These are phyloP conservation scores for Acanthurus lineatus DNA, from an alignment of 2,797 vertebrate genomes.

Conservation along the genomic window DNA sequence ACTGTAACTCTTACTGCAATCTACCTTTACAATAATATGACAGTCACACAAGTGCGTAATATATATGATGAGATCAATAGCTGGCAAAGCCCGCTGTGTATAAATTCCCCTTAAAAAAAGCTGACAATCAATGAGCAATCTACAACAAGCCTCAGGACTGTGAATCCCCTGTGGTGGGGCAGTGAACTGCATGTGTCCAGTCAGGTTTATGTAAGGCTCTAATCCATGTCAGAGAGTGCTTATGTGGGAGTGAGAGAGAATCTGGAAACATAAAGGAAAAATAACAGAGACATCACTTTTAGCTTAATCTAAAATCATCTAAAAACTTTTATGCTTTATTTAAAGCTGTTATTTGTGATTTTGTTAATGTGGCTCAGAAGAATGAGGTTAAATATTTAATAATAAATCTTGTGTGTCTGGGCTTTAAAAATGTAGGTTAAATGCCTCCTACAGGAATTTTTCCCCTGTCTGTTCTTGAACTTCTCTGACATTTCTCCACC, in stretches of 20 bases:
- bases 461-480: slow-evolving; percentile 17
- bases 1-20: slow-evolving; percentile 44
- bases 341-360: neutral
- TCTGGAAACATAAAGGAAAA: neutral
- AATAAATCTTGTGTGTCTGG: neutral
- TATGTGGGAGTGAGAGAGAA: slow-evolving; percentile 1
- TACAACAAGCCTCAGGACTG: slow-evolving; percentile 45
- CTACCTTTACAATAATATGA: slow-evolving; percentile 48
- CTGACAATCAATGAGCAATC: slow-evolving; percentile 62
- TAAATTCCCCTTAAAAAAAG: slow-evolving; percentile 44
- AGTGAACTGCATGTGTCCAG: slow-evolving; percentile 28
- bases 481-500: slow-evolving; percentile 26
- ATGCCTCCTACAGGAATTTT: slow-evolving; percentile 2
- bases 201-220: slow-evolving; percentile 49
- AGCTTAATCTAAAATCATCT: no score
- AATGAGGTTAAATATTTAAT: no score
- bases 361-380: no score
- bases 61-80: slow-evolving; percentile 56
- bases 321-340: neutral
- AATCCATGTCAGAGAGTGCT: slow-evolving; percentile 24
- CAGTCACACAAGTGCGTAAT: slow-evolving; percentile 21
- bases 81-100: slow-evolving; percentile 23
- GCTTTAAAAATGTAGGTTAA: neutral
- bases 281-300: no score
- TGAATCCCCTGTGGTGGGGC: slow-evolving; percentile 35